Evolutionary conservation across 2,797 vertebrate genomes (phyloP).

Genomic region (Nothura maculosa): DNA sequence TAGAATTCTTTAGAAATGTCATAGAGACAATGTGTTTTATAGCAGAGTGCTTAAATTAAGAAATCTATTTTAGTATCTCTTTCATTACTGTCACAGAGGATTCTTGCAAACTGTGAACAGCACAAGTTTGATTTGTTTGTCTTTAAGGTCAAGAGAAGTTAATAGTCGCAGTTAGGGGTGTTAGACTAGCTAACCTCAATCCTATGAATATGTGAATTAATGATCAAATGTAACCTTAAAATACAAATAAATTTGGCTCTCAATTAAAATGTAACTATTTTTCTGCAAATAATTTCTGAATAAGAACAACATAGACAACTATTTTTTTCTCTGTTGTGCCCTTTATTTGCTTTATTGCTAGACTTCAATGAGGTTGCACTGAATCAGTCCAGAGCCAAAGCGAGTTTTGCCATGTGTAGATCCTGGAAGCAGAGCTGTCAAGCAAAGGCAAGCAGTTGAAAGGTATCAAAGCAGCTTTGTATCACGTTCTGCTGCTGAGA

Average conservation of each 20-base stretch:
- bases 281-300: background rate
- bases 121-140: background rate
- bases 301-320: background rate
- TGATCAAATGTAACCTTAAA: background rate
- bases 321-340: background rate
- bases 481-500: background rate
- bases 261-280: background rate
- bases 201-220: background rate
- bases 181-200: background rate
- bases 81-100: conserved; percentile 15
- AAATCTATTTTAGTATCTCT: background rate
- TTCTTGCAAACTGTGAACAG: background rate
- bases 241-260: background rate
- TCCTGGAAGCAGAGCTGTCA: background rate
- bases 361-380: background rate
- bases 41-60: background rate
- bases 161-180: background rate
- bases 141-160: background rate
- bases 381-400: background rate
- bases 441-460: background rate
- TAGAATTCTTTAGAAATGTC: background rate
- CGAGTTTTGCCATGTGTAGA: background rate
- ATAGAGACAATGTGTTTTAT: background rate
- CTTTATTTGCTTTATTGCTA: background rate
- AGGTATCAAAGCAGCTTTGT: background rate